Base-by-base conservation (phyloP, 2,888 invertebrate genomes). In the Nezara viridula region DNA sequence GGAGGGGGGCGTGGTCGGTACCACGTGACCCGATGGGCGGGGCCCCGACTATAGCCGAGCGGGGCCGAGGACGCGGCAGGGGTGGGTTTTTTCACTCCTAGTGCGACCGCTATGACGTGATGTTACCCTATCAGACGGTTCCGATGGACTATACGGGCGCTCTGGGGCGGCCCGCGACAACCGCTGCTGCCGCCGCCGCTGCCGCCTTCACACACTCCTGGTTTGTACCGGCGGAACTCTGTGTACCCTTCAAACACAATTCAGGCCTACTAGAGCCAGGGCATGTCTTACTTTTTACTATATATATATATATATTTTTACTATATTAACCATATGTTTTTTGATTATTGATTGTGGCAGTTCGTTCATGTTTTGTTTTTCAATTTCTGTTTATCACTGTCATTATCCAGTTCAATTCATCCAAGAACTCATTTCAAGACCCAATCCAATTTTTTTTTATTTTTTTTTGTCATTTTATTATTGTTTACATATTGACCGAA, bases 161-260 rank as follows among this genome's bases (percentile, higher is more conserved):
- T 60, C 89, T 86, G 47, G 89, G 77, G n/a, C 89, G 86, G 44
- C 88, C 55, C 60, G 90, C 92, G 92, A 85, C 92, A 92, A 77
- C 77, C 77, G 77, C 77, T 89, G 96, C 97, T 92, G 96, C 97
- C 92, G 97, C 97, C 97, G 94, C 94, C 93, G 94, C 94, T 92
- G 95, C 97, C 92, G 96, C 96, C 92, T 98, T 97, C 95, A 96
- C 97, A 93, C 97, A 98, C 95, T 97, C 97, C 94, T 98, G 98
- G 98, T 97, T 97, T 95, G 97, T 97, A 95, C 95, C 95, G 94
- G 96, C 97, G 96, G 97, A 97, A 95, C 95, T 97, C 94, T 97
- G 97, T 96, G 96, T 96, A 95, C 96, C 97, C 94, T 96, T 95
- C 94, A 96, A 95, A 94, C 95, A 96, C 95, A 94, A 94, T 94